These are phyloP conservation scores for Sitophilus oryzae DNA, from an alignment of 1,140 invertebrate species.

Conservation along the genomic window DNA sequence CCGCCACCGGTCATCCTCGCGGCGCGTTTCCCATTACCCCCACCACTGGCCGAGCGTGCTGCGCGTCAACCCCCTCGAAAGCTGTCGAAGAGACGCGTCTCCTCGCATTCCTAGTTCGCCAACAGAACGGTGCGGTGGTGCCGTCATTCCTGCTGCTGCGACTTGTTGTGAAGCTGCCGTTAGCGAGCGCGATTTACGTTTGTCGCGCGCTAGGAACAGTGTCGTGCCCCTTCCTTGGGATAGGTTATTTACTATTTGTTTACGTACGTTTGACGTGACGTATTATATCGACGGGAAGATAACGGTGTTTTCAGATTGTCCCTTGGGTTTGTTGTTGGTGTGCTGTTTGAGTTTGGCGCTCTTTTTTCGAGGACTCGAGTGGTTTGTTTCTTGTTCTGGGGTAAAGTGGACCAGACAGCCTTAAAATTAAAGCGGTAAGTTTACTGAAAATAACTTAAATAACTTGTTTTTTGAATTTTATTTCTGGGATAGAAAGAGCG, in stretches of 20 bases:
- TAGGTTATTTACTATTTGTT: conserved; percentile 13
- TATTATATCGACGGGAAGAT: too few relatives aligned
- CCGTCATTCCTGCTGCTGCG: too few relatives aligned
- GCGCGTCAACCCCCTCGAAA: conserved; percentile 17
- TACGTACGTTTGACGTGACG: conserved; percentile 6
- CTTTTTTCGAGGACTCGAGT: conserved; percentile 1
- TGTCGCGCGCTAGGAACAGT: conserved; percentile 9
- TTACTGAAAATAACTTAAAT: too few relatives aligned
- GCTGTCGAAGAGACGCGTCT: too few relatives aligned
- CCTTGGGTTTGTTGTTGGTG: too few relatives aligned
- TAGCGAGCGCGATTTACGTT: too few relatives aligned
- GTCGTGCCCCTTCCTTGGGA: conserved; percentile 1
- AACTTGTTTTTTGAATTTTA: too few relatives aligned
- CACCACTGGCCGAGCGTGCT: conserved; percentile 13
- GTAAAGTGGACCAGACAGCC: conserved; percentile 11
- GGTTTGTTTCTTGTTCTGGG: conserved; percentile 5
- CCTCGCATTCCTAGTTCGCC: too few relatives aligned
- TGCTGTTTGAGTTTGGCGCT: conserved; percentile 7
- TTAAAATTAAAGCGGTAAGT: conserved; percentile 32
- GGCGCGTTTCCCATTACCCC: background rate
- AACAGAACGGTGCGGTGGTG: conserved; percentile 1
- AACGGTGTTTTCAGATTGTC: too few relatives aligned
- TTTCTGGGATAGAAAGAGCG: too few relatives aligned
- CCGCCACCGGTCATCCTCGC: conserved; percentile 13
- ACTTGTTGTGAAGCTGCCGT: too few relatives aligned